A percentile compares a stretch with the other conserved stretches of the same genome.
These are phyloP conservation scores for Engystomops pustulosus DNA, from an alignment of 2,113 vertebrate species.

Conservation along the genomic window DNA sequence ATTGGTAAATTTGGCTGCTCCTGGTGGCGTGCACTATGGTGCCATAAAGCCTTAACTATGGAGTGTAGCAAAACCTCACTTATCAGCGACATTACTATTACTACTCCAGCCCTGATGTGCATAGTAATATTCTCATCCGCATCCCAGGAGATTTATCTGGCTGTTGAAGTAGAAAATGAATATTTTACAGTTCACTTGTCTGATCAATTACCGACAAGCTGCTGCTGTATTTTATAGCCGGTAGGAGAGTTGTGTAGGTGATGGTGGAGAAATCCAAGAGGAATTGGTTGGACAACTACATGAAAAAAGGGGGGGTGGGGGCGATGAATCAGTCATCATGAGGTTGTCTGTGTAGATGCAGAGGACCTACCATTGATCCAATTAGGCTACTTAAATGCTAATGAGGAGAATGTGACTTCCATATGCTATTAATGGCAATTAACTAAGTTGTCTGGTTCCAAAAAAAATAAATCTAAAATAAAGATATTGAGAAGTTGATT, in stretches of 20 bases:
- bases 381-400: conserved; percentile 82
- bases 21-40: conserved; percentile 69
- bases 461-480: no score
- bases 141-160: conserved; percentile 98
- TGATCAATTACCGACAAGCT: conserved; percentile 99
- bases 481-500: no score
- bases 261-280: conserved; percentile 87
- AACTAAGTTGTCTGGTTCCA: not conserved
- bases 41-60: conserved; percentile 76
- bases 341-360: conserved; percentile 74
- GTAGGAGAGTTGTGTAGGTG: conserved; percentile 87
- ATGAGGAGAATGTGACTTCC: conserved; percentile 82
- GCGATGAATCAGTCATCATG: conserved; percentile 75
- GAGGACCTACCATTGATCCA: conserved; percentile 82
- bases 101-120: conserved; percentile 86
- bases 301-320: conserved; percentile 68
- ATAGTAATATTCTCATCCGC: conserved; percentile 96
- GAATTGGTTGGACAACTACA: conserved; percentile 80
- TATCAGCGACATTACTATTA: conserved; percentile 90
- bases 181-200: conserved; percentile 99
- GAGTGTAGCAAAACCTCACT: conserved; percentile 80
- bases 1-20: conserved; percentile 71
- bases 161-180: conserved; percentile 99
- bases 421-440: conserved; percentile 75
- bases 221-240: conserved; percentile 94